phyloP scores from a whole-genome alignment of 2,888 invertebrate species.

The Zele albiditarsus region DNA sequence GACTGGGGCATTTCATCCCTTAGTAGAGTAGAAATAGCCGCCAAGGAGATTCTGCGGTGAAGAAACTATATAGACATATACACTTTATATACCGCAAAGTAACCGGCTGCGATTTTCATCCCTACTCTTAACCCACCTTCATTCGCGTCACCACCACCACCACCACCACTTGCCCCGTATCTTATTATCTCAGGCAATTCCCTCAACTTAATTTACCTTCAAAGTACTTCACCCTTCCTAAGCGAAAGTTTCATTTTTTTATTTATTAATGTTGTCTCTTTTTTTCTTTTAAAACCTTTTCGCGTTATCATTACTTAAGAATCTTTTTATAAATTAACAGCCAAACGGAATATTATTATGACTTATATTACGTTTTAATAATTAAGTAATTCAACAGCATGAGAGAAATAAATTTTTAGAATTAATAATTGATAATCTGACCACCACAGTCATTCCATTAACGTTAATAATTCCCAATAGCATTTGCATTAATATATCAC shows the following conservation, averaged over 20 bases:
- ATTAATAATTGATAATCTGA: no score
- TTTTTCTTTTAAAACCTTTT: no score
- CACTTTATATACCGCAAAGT: slow-evolving; percentile 23
- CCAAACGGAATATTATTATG: slow-evolving; percentile 1
- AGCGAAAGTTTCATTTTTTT: neutral
- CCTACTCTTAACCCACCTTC: neutral
- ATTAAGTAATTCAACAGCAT: neutral
- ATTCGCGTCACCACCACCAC: neutral
- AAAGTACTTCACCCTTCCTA: slow-evolving; percentile 2
- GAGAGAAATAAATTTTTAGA: no score
- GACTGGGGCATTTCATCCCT: neutral
- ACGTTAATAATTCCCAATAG: no score
- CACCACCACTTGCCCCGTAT: neutral
- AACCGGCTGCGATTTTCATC: slow-evolving; percentile 26
- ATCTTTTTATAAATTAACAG: neutral
- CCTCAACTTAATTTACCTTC: slow-evolving; percentile 7
- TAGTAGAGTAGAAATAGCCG: slow-evolving; percentile 19
- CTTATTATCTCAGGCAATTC: slow-evolving; percentile 17
- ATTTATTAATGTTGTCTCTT: neutral
- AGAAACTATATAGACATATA: slow-evolving; percentile 3
- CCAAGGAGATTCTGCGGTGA: neutral
- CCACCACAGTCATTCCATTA: no score
- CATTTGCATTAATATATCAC: no score
- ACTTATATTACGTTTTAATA: no score
- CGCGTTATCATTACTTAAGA: no score